Evolutionary conservation across 2,888 invertebrate species (phyloP).

Genomic region (Drosophila prolongata): DNA sequence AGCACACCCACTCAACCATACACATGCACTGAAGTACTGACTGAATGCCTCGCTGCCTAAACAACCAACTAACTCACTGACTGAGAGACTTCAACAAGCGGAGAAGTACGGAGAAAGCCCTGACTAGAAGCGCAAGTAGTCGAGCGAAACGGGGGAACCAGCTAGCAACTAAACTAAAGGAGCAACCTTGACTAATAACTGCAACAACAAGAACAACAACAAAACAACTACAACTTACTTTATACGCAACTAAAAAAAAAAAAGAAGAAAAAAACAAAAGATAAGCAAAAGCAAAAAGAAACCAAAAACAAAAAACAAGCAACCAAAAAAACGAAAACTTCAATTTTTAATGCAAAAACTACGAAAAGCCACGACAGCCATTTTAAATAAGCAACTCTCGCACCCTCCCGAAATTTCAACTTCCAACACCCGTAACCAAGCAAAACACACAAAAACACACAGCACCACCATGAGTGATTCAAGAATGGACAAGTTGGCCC

Average conservation of each 20-base stretch:
- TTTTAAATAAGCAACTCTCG: conserved; percentile 59
- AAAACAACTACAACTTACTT: conserved; percentile 68
- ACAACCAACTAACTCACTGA: conserved; percentile 76
- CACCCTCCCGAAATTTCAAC: conserved; percentile 45
- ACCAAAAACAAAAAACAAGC: conserved; percentile 33
- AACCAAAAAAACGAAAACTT: conserved; percentile 32
- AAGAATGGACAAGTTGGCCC: conserved; percentile 80
- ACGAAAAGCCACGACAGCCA: conserved; percentile 42
- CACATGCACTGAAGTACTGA: conserved; percentile 74
- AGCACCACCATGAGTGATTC: conserved; percentile 83
- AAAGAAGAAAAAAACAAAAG: conserved; percentile 26
- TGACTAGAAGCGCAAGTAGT: conserved; percentile 22
- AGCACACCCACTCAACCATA: conserved; percentile 30
- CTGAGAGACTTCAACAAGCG: conserved; percentile 63
- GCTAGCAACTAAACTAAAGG: conserved; percentile 36
- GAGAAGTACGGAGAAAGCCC: conserved; percentile 27
- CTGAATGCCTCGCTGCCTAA: conserved; percentile 78
- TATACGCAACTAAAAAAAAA: conserved; percentile 57
- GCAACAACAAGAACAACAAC: conserved; percentile 46
- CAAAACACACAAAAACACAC: conserved; percentile 34
- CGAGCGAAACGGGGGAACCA: conserved; percentile 20
- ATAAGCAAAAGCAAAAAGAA: conserved; percentile 30
- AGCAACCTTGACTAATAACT: conserved; percentile 51
- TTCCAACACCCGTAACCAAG: conserved; percentile 27
- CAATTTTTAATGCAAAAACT: conserved; percentile 51